Percentiles rank a stretch among this genome's conserved stretches.
Evolutionary conservation across 2,888 invertebrate genomes (phyloP).

Genomic region (Trilocha varians): DNA sequence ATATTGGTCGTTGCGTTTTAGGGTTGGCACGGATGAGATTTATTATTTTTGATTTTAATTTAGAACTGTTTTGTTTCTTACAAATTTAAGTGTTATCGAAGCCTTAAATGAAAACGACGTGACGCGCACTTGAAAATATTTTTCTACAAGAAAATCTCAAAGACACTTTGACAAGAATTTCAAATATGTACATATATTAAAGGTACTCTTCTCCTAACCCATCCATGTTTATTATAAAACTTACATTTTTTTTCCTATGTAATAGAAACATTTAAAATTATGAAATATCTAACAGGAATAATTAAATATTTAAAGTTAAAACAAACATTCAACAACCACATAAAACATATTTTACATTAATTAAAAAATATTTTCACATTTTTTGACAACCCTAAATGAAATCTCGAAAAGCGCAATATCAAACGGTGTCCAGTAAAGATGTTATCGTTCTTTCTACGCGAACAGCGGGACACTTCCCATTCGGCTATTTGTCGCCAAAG

Average conservation of each 20-base stretch:
- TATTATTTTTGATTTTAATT: too few relatives aligned
- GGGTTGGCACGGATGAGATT: slow-evolving; percentile 25
- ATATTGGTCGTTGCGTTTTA: slow-evolving; percentile 37
- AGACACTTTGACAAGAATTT: too few relatives aligned
- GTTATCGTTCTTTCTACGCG: slow-evolving; percentile 36
- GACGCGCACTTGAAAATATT: too few relatives aligned
- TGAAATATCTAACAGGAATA: neutral
- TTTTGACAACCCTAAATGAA: slow-evolving; percentile 33
- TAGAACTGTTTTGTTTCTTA: too few relatives aligned
- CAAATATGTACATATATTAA: too few relatives aligned
- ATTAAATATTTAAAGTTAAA: neutral
- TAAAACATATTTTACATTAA: neutral
- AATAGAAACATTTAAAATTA: too few relatives aligned
- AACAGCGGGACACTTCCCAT: slow-evolving; percentile 57
- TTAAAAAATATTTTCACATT: neutral
- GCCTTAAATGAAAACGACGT: too few relatives aligned
- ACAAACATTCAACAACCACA: neutral
- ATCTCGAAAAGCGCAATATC: slow-evolving; percentile 24
- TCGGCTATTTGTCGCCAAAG: slow-evolving; percentile 33
- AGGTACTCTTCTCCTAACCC: too few relatives aligned
- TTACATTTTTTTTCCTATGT: too few relatives aligned
- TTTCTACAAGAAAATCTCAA: too few relatives aligned
- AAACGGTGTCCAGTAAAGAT: slow-evolving; percentile 56
- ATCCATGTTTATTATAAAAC: too few relatives aligned
- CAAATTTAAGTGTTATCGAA: too few relatives aligned